These are phyloP conservation scores for Melinaea menophilus DNA, from an alignment of 2,888 invertebrate genomes.

Conservation along the genomic window DNA sequence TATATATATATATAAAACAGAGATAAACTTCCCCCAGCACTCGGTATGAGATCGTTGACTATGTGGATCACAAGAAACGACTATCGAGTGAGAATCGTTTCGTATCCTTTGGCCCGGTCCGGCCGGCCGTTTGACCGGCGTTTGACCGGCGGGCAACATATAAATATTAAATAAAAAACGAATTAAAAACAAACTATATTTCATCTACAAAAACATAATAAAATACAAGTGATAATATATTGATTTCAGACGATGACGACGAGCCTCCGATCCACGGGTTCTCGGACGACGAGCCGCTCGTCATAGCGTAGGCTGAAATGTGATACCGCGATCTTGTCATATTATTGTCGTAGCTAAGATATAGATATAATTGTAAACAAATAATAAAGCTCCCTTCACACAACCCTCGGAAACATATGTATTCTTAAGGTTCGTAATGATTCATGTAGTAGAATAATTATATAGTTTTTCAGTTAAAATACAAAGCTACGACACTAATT, in stretches of 20 bases:
- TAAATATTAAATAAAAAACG: too few species aligned
- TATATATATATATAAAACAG: too few species aligned
- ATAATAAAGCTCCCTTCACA: background rate
- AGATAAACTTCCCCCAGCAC: too few species aligned
- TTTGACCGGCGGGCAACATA: too few species aligned
- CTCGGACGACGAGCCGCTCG: slow-evolving; percentile 95
- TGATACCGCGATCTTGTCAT: slow-evolving; percentile 59
- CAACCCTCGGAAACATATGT: background rate
- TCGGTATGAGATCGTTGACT: too few species aligned
- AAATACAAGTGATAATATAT: background rate
- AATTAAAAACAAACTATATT: slow-evolving; percentile 1
- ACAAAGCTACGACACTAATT: slow-evolving; percentile 18
- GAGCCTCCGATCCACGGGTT: slow-evolving; percentile 94
- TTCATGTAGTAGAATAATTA: background rate
- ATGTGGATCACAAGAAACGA: too few species aligned
- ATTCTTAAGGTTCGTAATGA: background rate
- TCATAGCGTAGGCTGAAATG: slow-evolving; percentile 83
- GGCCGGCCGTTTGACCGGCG: too few species aligned
- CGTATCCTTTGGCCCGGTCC: too few species aligned
- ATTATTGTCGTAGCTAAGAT: slow-evolving; percentile 29
- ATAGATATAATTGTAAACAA: slow-evolving; percentile 7
- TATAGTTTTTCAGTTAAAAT: background rate
- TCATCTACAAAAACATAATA: slow-evolving; percentile 3
- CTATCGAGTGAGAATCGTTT: too few species aligned
- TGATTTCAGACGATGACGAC: slow-evolving; percentile 85